Conservation (phyloP, 2,797 vertebrate species). For the Morelia viridis region DNA sequence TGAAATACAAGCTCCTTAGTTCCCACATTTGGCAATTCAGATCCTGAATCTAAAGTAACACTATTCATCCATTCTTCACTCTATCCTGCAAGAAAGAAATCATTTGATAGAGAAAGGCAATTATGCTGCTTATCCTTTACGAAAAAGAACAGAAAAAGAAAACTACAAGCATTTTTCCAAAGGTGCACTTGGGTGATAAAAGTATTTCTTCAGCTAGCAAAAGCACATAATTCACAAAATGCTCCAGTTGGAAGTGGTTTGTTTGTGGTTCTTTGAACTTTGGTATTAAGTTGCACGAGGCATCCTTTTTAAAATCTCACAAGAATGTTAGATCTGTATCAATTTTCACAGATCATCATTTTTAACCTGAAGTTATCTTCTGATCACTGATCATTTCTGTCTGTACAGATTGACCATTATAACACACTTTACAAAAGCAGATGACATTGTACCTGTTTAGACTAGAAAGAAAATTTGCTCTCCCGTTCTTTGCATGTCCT, state of each 20-base stretch:
- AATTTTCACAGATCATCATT: not conserved
- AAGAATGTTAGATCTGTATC: not conserved
- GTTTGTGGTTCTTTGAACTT: not conserved
- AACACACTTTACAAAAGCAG: constrained; percentile 53
- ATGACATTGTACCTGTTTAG: constrained; percentile 37
- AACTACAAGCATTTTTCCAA: not conserved
- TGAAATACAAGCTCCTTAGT: not conserved
- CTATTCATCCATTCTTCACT: too few relatives aligned
- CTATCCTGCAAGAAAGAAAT: too few relatives aligned
- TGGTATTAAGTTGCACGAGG: not conserved
- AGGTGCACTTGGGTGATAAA: not conserved
- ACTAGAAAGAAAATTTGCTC: constrained; percentile 59
- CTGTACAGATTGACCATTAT: not conserved
- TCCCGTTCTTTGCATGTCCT: constrained; percentile 49
- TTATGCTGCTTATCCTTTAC: too few relatives aligned
- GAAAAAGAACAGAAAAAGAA: not conserved
- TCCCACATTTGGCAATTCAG: not conserved
- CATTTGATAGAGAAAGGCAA: too few relatives aligned
- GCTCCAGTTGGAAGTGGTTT: not conserved
- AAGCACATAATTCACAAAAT: not conserved
- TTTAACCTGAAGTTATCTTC: not conserved
- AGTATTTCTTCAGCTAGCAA: not conserved
- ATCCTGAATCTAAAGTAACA: too few relatives aligned
- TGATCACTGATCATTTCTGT: not conserved
- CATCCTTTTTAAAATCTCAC: not conserved